These are phyloP conservation scores for Pterostichus niger DNA, from an alignment of 2,888 invertebrate genomes.

Conservation along the genomic window DNA sequence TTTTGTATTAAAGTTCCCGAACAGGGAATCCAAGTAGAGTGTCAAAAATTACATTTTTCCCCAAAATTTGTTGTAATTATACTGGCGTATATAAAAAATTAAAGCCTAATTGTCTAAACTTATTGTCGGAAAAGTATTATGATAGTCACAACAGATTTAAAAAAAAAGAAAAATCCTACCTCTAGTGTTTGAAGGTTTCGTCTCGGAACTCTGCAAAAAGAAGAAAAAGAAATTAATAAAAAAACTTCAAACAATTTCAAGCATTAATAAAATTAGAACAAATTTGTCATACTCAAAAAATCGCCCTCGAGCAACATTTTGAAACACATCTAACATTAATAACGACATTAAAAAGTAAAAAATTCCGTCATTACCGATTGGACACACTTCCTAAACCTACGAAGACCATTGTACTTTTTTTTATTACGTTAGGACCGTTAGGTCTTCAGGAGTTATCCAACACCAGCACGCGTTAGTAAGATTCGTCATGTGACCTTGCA, in stretches of 20 bases:
- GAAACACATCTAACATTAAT: conserved; percentile 27
- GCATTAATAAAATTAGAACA: conserved; percentile 30
- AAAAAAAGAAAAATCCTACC: neutral
- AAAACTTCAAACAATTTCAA: conserved; percentile 33
- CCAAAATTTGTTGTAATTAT: no score
- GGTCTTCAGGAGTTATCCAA: conserved; percentile 28
- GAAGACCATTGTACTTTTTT: conserved; percentile 53
- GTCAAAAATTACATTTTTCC: no score
- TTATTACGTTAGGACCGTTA: conserved; percentile 42
- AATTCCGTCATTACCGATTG: conserved; percentile 55
- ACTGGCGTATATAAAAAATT: no score
- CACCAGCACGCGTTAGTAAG: conserved; percentile 2
- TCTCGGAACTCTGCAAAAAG: neutral
- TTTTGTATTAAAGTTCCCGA: no score
- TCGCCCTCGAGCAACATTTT: neutral
- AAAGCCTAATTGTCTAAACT: no score
- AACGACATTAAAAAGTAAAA: conserved; percentile 54
- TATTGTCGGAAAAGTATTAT: no score
- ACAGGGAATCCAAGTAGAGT: no score
- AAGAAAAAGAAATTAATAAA: neutral
- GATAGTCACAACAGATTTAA: no score
- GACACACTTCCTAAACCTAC: conserved; percentile 57
- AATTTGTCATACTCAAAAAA: conserved; percentile 48
- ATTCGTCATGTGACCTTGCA: conserved; percentile 36
- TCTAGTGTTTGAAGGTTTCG: neutral